Percentiles rank a stretch among this genome's conserved stretches.
Conservation (phyloP, 2,888 invertebrate species). For the Drosophila crucigera region DNA sequence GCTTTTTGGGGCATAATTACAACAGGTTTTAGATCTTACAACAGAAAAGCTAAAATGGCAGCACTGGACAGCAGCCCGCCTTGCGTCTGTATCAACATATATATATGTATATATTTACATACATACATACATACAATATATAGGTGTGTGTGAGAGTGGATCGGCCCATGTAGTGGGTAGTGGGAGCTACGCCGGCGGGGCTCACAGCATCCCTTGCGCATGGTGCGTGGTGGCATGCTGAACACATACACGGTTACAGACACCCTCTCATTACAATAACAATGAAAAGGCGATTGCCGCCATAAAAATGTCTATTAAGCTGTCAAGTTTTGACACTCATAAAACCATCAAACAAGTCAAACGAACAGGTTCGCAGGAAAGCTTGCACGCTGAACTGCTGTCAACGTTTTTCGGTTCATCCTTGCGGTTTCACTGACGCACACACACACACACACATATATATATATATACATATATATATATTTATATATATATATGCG, state of each 20-base stretch:
- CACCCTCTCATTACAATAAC: slow-evolving; percentile 47
- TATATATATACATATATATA: too few species aligned
- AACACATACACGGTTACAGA: slow-evolving; percentile 13
- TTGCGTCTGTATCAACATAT: slow-evolving; percentile 5
- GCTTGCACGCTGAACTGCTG: slow-evolving; percentile 56
- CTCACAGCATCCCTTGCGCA: slow-evolving; percentile 46
- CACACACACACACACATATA: not conserved
- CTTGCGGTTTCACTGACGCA: slow-evolving; percentile 42
- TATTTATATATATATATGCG: not conserved
- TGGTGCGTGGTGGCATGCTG: slow-evolving; percentile 9
- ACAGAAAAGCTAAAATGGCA: not conserved
- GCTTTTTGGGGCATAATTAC: not conserved
- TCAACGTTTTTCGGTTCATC: slow-evolving; percentile 66
- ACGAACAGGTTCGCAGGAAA: slow-evolving; percentile 81
- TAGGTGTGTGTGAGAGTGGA: slow-evolving; percentile 1
- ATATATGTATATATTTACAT: slow-evolving; percentile 1
- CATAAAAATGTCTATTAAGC: slow-evolving; percentile 81
- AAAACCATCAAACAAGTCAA: slow-evolving; percentile 84
- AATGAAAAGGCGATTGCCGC: slow-evolving; percentile 67
- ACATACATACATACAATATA: not conserved
- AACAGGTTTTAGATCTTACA: not conserved
- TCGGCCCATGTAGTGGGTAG: not conserved
- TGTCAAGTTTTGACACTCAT: slow-evolving; percentile 83
- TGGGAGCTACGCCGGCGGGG: slow-evolving; percentile 18
- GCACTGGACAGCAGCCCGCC: slow-evolving; percentile 13